These are phyloP conservation scores for Macaca nemestrina DNA, from an alignment of 2,113 vertebrate species.

Conservation along the genomic window DNA sequence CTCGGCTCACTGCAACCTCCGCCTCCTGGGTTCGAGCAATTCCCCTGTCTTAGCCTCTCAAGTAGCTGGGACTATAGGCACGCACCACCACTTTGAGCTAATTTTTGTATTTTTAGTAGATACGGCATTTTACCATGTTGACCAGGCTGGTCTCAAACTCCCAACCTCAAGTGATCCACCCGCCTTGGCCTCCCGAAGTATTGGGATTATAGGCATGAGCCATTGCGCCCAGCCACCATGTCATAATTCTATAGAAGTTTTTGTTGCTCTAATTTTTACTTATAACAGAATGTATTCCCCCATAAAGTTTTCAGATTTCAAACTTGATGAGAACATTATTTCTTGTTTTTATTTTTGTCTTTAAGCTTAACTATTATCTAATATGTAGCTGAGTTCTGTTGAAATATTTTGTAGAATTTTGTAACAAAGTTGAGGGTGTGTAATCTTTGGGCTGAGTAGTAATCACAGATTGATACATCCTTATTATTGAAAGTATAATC, in stretches of 20 bases:
- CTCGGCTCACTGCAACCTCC: too few species aligned
- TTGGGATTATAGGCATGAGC: too few species aligned
- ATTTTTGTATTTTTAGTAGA: too few species aligned
- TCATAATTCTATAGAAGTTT: conserved; percentile 19
- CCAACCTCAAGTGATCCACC: too few species aligned
- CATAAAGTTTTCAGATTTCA: conserved; percentile 20
- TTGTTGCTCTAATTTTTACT: neutral
- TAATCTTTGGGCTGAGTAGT: conserved; percentile 13
- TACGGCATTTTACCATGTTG: too few species aligned
- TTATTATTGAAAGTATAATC: neutral
- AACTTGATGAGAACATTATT: conserved; percentile 9
- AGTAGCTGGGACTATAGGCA: too few species aligned
- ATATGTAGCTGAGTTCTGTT: neutral
- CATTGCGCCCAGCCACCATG: too few species aligned
- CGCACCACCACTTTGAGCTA: too few species aligned
- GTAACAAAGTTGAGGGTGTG: neutral
- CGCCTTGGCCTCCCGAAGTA: too few species aligned
- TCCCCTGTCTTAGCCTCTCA: too few species aligned
- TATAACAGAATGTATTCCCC: neutral
- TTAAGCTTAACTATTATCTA: neutral
- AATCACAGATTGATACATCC: neutral
- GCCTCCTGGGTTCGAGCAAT: too few species aligned
- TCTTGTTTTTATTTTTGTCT: neutral
- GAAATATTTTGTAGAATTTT: conserved; percentile 33
- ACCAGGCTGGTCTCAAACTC: too few species aligned